Conservation (phyloP, 2,113 vertebrate genomes). For the human (Homo sapiens) region DNA sequence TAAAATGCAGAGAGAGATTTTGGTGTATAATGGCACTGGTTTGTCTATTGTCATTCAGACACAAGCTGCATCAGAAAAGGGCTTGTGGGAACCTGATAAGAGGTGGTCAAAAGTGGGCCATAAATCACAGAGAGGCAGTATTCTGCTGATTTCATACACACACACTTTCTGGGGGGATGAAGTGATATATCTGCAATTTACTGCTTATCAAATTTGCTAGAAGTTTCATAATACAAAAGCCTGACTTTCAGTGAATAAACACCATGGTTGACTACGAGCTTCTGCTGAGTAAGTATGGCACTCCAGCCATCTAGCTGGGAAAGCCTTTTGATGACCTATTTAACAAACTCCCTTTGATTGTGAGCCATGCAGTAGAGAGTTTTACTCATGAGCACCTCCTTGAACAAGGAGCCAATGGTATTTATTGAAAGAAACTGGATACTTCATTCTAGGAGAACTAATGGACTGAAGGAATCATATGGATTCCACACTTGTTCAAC, state of each 20-base stretch:
- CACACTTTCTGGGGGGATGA: conserved; percentile 72
- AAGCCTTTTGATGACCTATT: conserved; percentile 61
- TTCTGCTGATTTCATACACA: conserved; percentile 91
- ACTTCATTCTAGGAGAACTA: conserved; percentile 73
- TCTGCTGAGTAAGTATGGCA: conserved; percentile 77
- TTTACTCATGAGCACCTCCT: conserved; percentile 70
- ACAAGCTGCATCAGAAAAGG: conserved; percentile 91
- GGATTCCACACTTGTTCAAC: conserved; percentile 58
- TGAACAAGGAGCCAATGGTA: conserved; percentile 59
- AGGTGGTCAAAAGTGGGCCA: conserved; percentile 92
- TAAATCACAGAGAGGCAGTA: conserved; percentile 94
- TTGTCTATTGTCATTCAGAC: conserved; percentile 98
- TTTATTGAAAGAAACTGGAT: conserved; percentile 79
- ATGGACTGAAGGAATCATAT: conserved; percentile 68
- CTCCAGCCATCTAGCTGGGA: conserved; percentile 55
- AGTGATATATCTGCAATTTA: conserved; percentile 93
- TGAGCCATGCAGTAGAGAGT: conserved; percentile 60
- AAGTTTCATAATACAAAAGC: conserved; percentile 92
- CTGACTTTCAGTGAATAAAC: conserved; percentile 93
- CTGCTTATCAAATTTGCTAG: conserved; percentile 92
- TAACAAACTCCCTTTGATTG: conserved; percentile 71
- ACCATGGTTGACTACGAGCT: conserved; percentile 82
- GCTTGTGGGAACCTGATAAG: conserved; percentile 98
- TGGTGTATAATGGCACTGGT: conserved; percentile 93
- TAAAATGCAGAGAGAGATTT: conserved; percentile 95